A percentile compares a stretch with the other conserved stretches of the same genome.
These are phyloP conservation scores for Quadroppia sp. DNA, from an alignment of 2,888 invertebrate species.

Conservation along the genomic window DNA sequence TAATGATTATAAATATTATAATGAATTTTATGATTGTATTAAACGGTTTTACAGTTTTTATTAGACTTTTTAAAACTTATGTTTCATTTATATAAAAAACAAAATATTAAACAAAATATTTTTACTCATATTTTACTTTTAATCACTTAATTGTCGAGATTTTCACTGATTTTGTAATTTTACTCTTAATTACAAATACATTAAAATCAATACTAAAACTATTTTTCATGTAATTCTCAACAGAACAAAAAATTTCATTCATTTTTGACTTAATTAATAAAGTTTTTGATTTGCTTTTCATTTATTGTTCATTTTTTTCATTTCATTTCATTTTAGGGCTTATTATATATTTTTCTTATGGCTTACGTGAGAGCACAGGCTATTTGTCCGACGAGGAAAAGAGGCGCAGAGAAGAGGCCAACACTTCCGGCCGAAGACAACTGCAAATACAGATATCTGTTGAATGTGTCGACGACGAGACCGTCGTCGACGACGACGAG, in stretches of 20 bases:
- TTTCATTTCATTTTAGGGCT: slow-evolving; percentile 16
- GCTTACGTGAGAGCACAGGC: slow-evolving; percentile 19
- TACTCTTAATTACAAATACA: not conserved
- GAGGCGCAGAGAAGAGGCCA: not conserved
- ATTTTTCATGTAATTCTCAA: slow-evolving; percentile 17
- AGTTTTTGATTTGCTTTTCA: not conserved
- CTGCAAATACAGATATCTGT: too few species aligned
- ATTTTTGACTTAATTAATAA: not conserved
- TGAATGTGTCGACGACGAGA: too few species aligned
- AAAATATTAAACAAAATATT: too few species aligned
- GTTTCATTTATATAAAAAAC: too few species aligned
- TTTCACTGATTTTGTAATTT: not conserved
- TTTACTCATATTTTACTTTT: too few species aligned
- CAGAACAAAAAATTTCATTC: not conserved
- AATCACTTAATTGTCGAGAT: too few species aligned
- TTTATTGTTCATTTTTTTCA: not conserved
- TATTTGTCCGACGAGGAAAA: not conserved
- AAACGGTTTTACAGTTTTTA: too few species aligned
- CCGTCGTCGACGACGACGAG: not conserved
- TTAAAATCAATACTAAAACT: not conserved
- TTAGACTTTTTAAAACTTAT: too few species aligned
- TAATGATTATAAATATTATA: too few species aligned
- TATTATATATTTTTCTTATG: slow-evolving; percentile 33
- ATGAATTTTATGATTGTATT: too few species aligned
- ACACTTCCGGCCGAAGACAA: not conserved